phyloP scores from a whole-genome alignment of 2,113 vertebrate species.

The Sus scrofa region DNA sequence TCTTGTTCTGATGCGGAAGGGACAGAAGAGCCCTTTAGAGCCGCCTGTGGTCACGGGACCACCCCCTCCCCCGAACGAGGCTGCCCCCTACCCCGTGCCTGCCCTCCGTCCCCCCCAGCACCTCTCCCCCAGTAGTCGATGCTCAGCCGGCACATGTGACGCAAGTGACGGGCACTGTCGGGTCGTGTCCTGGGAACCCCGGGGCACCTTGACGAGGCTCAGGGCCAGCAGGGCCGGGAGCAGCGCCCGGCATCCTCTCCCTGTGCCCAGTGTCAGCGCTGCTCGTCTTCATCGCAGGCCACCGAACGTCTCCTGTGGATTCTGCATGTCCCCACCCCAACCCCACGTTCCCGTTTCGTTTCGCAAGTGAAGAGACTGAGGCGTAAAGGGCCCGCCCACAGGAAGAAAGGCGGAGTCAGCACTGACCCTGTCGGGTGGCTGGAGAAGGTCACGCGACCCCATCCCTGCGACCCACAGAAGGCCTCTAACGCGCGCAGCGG shows the following conservation, averaged over 20 bases:
- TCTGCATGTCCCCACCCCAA: too few species aligned
- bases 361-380: background rate
- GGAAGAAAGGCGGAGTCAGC: background rate
- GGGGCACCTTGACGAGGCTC: accelerated
- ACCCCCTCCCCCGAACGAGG: accelerated
- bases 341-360: too few species aligned
- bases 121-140: accelerated
- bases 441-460: background rate
- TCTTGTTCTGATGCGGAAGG: background rate
- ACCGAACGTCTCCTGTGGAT: accelerated
- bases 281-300: accelerated
- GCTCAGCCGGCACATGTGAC: accelerated
- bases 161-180: accelerated
- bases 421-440: accelerated
- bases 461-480: accelerated
- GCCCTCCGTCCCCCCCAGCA: background rate
- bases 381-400: accelerated
- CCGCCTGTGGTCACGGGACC: accelerated
- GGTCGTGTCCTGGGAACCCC: accelerated
- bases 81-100: background rate
- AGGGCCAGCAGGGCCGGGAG: too few species aligned
- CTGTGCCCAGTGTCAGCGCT: accelerated
- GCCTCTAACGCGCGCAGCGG: background rate
- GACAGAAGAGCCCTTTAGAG: accelerated
- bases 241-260: background rate